Evolutionary conservation across 2,797 vertebrate species (phyloP).

Genomic region (Urosaurus nigricauda): DNA sequence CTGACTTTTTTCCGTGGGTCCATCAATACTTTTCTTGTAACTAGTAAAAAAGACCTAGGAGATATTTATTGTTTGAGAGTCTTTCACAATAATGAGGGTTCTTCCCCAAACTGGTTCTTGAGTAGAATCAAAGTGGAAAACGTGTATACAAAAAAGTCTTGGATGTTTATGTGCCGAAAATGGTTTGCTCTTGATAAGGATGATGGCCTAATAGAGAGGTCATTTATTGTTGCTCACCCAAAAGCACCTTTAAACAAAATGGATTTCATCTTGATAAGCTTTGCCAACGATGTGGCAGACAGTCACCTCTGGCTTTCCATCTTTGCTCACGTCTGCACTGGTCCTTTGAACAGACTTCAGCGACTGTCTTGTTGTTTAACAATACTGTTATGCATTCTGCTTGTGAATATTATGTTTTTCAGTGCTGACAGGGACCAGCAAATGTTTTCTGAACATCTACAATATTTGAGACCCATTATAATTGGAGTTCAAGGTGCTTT

Average conservation of each 20-base stretch:
- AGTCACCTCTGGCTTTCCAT: constrained; percentile 75
- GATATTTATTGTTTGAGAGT: constrained; percentile 71
- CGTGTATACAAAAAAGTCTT: constrained; percentile 58
- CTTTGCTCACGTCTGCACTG: constrained; percentile 44
- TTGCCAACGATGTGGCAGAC: constrained; percentile 39
- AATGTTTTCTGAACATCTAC: not conserved
- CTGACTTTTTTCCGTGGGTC: constrained; percentile 65
- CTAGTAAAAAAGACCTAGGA: constrained; percentile 68
- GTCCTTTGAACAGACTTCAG: constrained; percentile 73
- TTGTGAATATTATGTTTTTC: constrained; percentile 78
- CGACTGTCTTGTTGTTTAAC: constrained; percentile 75
- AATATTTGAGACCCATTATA: constrained; percentile 54
- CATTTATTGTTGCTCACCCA: constrained; percentile 51
- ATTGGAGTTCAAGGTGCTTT: constrained; percentile 76
- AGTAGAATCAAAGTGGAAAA: constrained; percentile 80
- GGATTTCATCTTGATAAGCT: constrained; percentile 74
- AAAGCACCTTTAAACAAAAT: constrained; percentile 49
- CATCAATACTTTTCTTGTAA: constrained; percentile 75
- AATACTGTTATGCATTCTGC: constrained; percentile 66
- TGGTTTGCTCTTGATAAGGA: constrained; percentile 73
- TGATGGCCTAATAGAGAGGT: constrained; percentile 29
- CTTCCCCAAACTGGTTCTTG: constrained; percentile 75
- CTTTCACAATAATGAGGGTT: constrained; percentile 73
- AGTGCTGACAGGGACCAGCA: constrained; percentile 22
- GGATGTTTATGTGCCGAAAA: constrained; percentile 78